Base-by-base conservation (phyloP, 1,140 invertebrate genomes). In the Oreohelix idahoensis region DNA sequence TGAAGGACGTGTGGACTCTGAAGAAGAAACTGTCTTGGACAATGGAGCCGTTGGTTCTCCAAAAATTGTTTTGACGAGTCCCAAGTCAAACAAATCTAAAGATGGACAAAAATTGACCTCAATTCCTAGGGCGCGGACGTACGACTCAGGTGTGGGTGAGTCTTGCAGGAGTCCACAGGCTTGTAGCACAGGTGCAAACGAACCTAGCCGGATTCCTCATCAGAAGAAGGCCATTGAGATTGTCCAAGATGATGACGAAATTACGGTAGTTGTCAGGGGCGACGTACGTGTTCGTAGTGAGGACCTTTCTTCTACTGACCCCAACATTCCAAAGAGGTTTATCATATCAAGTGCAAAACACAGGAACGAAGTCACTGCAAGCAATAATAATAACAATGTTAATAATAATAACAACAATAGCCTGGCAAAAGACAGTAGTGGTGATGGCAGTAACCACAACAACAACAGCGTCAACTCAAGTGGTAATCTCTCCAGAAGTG, bases 171-270 rank as follows among this genome's bases (percentile, higher is more conserved):
- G 39, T 35, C n/a, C 51, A 15, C 77, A 79, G 77, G 38, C 58
- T 5, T 66, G 36, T 29, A 35, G 35, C 15, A 23, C 63, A 8
- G 63, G 36, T n/a, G 53, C 26, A 69, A n/a, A 73, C 4, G 77
- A 17, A 13, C 15, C 17, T 0, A 23, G 70, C 69, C 5, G 45
- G 13, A 63, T 13, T 38, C 45, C 45, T 10, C 26, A 23, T 15
- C 76, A 32, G 29, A 66, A 42, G 42, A 69, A 71, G 38, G 83
- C 83, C 66, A 88, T 88, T 29, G 87, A 88, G 76, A 88, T 88
- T 63, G 63, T 86, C 4, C 87, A 88, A 75, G 87, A 88, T 51
- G 84, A 85, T 35, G 85, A 88, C 75, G 83, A 88, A 45, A 88
- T 88, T 42, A 86, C 83, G 5, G 87, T 88, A 0, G 83, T 88